Base-by-base conservation (phyloP, 1,140 invertebrate species). In the Mizuhopecten yessoensis region DNA sequence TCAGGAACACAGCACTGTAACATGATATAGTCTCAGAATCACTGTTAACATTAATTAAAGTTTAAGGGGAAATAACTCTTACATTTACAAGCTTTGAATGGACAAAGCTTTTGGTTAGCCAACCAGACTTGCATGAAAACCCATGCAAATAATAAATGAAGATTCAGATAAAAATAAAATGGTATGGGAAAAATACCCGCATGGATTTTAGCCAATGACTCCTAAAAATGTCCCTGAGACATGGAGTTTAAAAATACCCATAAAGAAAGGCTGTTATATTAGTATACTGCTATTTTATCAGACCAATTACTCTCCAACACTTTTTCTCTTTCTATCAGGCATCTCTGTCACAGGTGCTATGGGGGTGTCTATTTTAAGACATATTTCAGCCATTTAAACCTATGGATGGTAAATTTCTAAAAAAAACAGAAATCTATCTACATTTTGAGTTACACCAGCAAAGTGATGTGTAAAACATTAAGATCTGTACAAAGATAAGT, bases 51-150 rank as follows among this genome's bases (percentile, higher is more conserved):
- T 57, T 57, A 57, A 57, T 57, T 57, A 57, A 57, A 57, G 45
- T 11, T n/a, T 75, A 75, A 75, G 57, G 57, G 57, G 57, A n/a
- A 49, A 75, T 75, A 75, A 75, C 57, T 75, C 57, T 17, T 75
- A 75, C 57, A 75, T 75, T 75, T 75, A n/a, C n/a, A 75, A n/a
- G 57, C n/a, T 29, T 29, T 29, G n/a, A n/a, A n/a, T n/a, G n/a
- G n/a, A n/a, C n/a, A n/a, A n/a, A n/a, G n/a, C 13, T 39, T 39
- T 39, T 39, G 36, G 36, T 57, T 57, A 57, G 45, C 20, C 45
- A 11, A 20, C 2, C 45, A 75, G 23, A 75, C 57, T 29, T 9
- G 17, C 9, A 0, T 45, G 17, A 45, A 45, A 45, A 1, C 9
- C 42, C 57, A 49, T 17, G 45, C 20, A 49, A 23, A 49, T 2